Conservation (phyloP, 2,797 vertebrate genomes). For the Alectoris magna region DNA sequence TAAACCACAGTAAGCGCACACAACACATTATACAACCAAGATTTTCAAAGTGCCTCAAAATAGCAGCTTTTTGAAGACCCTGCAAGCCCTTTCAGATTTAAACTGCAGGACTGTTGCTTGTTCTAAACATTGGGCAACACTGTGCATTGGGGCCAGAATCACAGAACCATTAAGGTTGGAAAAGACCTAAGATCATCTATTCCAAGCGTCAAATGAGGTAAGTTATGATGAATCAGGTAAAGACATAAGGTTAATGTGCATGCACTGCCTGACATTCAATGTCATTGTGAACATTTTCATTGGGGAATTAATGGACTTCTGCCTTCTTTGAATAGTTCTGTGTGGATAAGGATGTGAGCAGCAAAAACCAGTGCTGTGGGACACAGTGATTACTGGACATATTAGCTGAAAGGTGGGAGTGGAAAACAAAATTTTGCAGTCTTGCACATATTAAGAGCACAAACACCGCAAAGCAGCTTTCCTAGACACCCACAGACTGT, state of each 20-base stretch:
- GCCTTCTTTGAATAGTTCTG: not conserved
- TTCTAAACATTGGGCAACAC: not conserved
- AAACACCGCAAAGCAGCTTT: not conserved
- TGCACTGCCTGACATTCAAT: not conserved
- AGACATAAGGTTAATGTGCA: not conserved
- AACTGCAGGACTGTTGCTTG: not conserved
- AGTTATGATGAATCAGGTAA: not conserved
- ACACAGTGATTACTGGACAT: not conserved
- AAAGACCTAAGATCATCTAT: too few relatives aligned
- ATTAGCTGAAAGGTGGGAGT: not conserved
- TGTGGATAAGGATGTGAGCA: not conserved
- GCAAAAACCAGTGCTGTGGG: not conserved
- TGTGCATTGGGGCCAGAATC: not conserved
- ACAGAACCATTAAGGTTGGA: too few relatives aligned
- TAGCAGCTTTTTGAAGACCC: not conserved
- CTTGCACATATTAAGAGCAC: not conserved
- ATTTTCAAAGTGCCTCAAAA: not conserved
- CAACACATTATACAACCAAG: not conserved
- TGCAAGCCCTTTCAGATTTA: not conserved
- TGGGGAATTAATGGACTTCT: not conserved
- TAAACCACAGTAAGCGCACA: not conserved
- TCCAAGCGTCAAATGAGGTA: not conserved
- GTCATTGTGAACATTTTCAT: not conserved
- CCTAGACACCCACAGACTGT: not conserved
- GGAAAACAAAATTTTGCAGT: not conserved